phyloP scores from a whole-genome alignment of 2,113 vertebrate genomes.

The Mobula hypostoma region DNA sequence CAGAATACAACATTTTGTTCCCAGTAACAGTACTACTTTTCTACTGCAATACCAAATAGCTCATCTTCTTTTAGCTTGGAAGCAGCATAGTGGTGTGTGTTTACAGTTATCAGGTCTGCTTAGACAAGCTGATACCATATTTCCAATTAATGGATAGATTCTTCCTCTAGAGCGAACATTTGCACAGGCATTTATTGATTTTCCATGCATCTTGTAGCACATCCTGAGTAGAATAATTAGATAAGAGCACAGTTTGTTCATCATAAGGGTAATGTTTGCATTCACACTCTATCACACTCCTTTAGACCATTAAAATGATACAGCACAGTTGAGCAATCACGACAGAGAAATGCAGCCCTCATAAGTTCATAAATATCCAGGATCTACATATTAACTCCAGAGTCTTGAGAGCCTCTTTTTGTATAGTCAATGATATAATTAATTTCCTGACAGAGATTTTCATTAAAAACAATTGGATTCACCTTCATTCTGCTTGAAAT shows the following conservation, averaged over 20 bases:
- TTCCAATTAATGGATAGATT: slow-evolving; percentile 25
- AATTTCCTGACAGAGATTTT: neutral
- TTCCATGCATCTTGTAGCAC: neutral
- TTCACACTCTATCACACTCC: neutral
- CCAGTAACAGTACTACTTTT: neutral
- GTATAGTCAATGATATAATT: neutral
- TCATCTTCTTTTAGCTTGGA: neutral
- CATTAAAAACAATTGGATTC: neutral
- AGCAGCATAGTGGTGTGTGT: neutral
- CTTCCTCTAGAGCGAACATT: slow-evolving; percentile 35
- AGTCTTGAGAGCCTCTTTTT: neutral
- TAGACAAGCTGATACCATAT: neutral
- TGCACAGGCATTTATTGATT: slow-evolving; percentile 15
- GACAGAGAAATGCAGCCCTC: neutral
- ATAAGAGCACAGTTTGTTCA: neutral
- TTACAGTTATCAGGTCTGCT: slow-evolving; percentile 7
- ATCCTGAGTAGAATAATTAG: slow-evolving; percentile 8
- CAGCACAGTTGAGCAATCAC: neutral
- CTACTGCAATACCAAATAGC: neutral
- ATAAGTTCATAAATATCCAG: neutral
- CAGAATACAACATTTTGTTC: neutral
- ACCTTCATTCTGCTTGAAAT: neutral
- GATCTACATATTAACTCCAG: neutral
- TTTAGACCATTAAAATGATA: neutral
- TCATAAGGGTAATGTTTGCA: slow-evolving; percentile 24